Base-by-base conservation (phyloP, 2,113 vertebrate genomes). In the Chrysochloris asiatica region DNA sequence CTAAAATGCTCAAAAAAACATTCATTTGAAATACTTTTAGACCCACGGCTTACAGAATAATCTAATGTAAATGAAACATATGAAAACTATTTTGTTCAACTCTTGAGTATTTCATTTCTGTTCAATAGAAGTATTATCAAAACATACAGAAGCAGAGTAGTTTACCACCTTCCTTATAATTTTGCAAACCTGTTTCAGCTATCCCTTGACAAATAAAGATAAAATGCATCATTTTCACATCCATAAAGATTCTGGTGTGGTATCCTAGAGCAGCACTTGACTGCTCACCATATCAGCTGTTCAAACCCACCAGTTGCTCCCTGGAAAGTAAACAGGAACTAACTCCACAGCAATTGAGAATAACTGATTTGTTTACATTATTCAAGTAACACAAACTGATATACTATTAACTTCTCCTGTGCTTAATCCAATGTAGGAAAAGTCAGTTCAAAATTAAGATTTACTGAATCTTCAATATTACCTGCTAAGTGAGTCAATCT, bases 381-480 rank as follows among this genome's bases (percentile, higher is more conserved):
- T 41, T 22, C 41, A 93, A 7, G 8, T 85, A 95, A 84, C 36
- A 89, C 1, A 82, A 88, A 83, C 8, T 54, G 72, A 91, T 33
- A 86, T 5, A 86, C 21, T 83, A 86, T 24, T 86, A 73, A 79
- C 28, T 47, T 92, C 63, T 79, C 72, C 30, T 36, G 16, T 90
- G 48, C 78, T 95, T 95, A 83, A 95, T 8, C 38, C 75, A 43
- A 12, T 92, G 38, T 0, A 91, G 4, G 38, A 84, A 95, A 90
- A 94, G 56, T 11, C 28, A 56, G 22, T 38, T 93, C 54, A 92
- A 88, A 95, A 91, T 16, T 33, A 95, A 89, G 48, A 95, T 0
- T 47, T 73, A 30, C 50, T 69, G 12, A 80, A 89, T 80, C 43
- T 52, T 59, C 54, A 89, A 83, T 43, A 80, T 92, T 65, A 87